Evolutionary conservation across 2,888 invertebrate species (phyloP), one percentile per base, ranked within the genome.

Genomic region (Leptodirus hochenwartii): DNA sequence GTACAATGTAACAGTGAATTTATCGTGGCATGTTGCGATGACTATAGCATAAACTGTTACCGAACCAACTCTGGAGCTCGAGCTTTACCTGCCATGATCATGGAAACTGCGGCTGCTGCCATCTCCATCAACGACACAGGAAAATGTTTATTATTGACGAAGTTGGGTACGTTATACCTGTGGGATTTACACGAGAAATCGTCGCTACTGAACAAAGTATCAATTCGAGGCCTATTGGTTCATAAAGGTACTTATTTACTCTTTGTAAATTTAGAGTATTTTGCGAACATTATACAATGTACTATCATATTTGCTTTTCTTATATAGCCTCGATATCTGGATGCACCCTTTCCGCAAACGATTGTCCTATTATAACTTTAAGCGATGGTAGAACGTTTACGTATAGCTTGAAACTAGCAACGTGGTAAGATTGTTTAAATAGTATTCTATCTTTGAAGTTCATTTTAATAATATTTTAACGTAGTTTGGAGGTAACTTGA

Each of bases 311-410:
- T 10, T 16, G 32, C n/a, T 23, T 27, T 4, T 16, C 14, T 36
- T 9, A 57, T 54, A 23, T 58, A 68, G 66, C 58, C 27, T 58
- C 58, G 36, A 70, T 62, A 14, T 66, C 60, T 34, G 67, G 59
- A 37, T 69, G 62, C 46, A 67, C 62, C 32, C 64, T 69, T 43
- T 58, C 51, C 40, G 54, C 47, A 44, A 60, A 77, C 9, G 73
- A 80, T 37, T 70, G 76, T 47, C 88, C 90, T 0, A 64, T 88
- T 47, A 62, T 93, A 38, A 69, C 79, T n/a, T 64, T 91, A 17
- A 77, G 75, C 17, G 84, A 78, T 47, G 84, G 85, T 14, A 74
- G 77, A 49, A 79, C 85, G 2, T 91, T 79, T 47, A 74, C 82
- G 33, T 91, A 78, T 51, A 76, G 78, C 41, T 61, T 67, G 39